Conservation (phyloP, 2,888 invertebrate species). For the Lycaena phlaeas region DNA sequence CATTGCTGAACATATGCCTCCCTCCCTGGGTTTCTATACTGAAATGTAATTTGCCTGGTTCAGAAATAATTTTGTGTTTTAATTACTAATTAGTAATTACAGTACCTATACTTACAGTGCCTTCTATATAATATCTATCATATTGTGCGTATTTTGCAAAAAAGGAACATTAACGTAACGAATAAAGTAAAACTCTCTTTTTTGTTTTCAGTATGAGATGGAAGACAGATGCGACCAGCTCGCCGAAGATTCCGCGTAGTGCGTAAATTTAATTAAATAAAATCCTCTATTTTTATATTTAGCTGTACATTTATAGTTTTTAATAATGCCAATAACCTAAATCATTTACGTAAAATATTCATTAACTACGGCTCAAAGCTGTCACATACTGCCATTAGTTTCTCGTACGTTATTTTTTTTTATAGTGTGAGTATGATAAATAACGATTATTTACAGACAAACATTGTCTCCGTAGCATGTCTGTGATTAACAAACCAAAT, state of each 20-base stretch:
- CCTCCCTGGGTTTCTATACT: too few species aligned
- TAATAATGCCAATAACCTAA: not conserved
- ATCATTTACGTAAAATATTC: not conserved
- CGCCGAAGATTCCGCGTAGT: slow-evolving; percentile 48
- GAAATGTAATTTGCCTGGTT: too few species aligned
- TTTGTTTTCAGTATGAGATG: slow-evolving; percentile 77
- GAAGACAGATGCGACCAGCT: slow-evolving; percentile 87
- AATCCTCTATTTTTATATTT: not conserved
- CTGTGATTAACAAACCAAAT: slow-evolving; percentile 12
- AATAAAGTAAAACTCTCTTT: too few species aligned
- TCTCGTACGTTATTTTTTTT: not conserved
- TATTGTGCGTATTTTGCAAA: too few species aligned
- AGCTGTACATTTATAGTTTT: not conserved
- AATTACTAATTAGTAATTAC: too few species aligned
- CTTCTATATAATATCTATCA: too few species aligned
- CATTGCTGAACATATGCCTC: too few species aligned
- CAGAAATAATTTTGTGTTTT: too few species aligned
- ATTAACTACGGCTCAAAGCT: too few species aligned
- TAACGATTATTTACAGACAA: not conserved
- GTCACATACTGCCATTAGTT: slow-evolving; percentile 3
- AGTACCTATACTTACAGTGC: too few species aligned
- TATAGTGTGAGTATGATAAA: not conserved
- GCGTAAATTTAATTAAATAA: not conserved
- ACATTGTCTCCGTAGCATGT: slow-evolving; percentile 13
- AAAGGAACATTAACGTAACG: too few species aligned